Evolutionary conservation across 2,113 vertebrate genomes (phyloP).

Genomic region (Fregetta grallaria): DNA sequence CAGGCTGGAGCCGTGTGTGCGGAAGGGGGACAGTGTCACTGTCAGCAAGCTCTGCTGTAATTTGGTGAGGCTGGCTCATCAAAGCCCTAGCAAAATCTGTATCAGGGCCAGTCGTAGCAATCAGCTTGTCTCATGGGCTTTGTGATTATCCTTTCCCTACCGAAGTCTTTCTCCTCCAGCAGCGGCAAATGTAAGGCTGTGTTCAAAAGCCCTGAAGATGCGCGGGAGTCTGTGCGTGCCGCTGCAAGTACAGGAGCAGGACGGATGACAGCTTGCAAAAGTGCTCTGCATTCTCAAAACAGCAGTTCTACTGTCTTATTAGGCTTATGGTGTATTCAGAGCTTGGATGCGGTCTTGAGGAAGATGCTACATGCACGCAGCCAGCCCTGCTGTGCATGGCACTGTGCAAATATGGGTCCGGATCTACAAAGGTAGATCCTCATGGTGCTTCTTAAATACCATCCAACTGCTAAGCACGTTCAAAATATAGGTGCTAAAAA

Average conservation of each 20-base stretch:
- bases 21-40: neutral
- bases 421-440: neutral
- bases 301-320: neutral
- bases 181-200: neutral
- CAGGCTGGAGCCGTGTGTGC: rapidly evolving
- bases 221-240: rapidly evolving
- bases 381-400: neutral
- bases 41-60: neutral
- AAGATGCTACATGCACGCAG: neutral
- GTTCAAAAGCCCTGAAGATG: neutral
- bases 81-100: neutral
- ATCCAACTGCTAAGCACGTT: neutral
- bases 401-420: neutral
- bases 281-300: neutral
- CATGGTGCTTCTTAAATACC: neutral
- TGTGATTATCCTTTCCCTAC: neutral
- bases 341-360: neutral
- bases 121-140: neutral
- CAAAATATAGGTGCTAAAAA: neutral
- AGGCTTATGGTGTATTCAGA: neutral
- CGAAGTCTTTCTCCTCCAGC: neutral
- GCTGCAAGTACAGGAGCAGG: neutral
- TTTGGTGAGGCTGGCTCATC: neutral
- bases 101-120: neutral
- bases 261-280: neutral